Conservation (phyloP, 1,140 invertebrate species). For the Nephila pilipes region DNA sequence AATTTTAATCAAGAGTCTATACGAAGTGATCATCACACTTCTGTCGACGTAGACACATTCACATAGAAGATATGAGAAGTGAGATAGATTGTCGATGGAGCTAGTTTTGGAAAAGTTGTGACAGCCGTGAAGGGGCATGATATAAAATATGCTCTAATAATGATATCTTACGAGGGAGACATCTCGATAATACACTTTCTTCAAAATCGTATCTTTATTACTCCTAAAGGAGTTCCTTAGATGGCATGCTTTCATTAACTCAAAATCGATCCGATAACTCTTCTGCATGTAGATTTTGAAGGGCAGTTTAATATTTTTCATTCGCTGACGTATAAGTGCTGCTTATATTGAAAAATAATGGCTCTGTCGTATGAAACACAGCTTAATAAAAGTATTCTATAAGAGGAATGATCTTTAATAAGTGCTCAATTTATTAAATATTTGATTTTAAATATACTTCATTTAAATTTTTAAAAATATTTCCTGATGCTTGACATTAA, state of each 20-base stretch:
- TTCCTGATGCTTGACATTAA: no score
- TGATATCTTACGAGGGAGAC: conserved; percentile 10
- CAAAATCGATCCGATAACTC: no score
- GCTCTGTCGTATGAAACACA: no score
- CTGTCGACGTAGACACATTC: not conserved
- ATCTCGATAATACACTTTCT: conserved; percentile 44
- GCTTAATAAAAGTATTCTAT: no score
- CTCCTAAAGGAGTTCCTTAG: not conserved
- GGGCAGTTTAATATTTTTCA: no score
- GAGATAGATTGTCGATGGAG: conserved; percentile 46
- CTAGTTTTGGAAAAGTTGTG: conserved; percentile 51
- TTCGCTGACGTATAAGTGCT: no score
- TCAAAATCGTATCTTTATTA: conserved; percentile 56
- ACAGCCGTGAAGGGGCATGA: not conserved
- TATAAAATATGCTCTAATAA: conserved; percentile 65
- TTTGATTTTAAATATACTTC: no score
- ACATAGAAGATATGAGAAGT: conserved; percentile 24
- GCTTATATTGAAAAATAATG: no score
- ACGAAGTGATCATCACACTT: conserved; percentile 25
- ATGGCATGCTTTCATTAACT: not conserved
- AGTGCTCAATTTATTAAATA: no score
- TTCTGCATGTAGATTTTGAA: no score
- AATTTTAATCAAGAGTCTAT: conserved; percentile 47
- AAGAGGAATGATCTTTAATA: no score
- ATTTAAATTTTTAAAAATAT: no score